phyloP scores from a whole-genome alignment of 1,140 invertebrate genomes.

The Solenopsis invicta region DNA sequence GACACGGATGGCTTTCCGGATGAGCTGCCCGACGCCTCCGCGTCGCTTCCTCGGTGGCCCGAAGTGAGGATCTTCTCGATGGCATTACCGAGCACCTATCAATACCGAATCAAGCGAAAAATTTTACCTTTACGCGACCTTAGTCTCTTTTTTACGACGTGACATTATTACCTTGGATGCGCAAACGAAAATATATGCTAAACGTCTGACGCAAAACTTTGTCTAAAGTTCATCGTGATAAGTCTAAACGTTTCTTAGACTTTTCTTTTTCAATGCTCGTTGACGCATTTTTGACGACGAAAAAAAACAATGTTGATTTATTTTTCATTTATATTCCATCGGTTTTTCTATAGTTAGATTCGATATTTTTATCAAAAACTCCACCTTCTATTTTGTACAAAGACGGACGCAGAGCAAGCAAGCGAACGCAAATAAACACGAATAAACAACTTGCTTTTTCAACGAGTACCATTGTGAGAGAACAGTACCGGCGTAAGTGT shows the following conservation, averaged over 20 bases:
- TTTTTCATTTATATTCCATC: not conserved
- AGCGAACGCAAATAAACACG: not conserved
- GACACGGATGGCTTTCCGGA: slow-evolving; percentile 80
- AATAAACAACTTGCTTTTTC: not conserved
- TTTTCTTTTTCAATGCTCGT: not conserved
- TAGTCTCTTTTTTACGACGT: not conserved
- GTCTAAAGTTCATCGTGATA: not conserved
- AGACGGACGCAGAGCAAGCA: not conserved
- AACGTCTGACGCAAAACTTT: not conserved
- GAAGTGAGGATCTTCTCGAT: slow-evolving; percentile 92
- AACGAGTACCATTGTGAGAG: not conserved
- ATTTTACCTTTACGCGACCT: not conserved
- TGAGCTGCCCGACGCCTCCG: slow-evolving; percentile 85
- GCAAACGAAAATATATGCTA: not conserved
- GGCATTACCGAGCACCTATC: slow-evolving; percentile 90
- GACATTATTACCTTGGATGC: not conserved
- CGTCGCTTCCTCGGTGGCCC: slow-evolving; percentile 82
- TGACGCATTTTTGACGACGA: not conserved
- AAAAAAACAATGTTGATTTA: not conserved
- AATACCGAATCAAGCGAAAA: slow-evolving; percentile 28
- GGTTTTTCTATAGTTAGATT: not conserved
- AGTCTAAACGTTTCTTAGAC: not conserved
- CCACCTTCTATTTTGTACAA: not conserved
- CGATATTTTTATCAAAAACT: not conserved
- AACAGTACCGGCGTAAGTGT: not conserved